Evolutionary conservation across 2,888 invertebrate species (phyloP).

Genomic region (Spatulosminthurus flaviceps): DNA sequence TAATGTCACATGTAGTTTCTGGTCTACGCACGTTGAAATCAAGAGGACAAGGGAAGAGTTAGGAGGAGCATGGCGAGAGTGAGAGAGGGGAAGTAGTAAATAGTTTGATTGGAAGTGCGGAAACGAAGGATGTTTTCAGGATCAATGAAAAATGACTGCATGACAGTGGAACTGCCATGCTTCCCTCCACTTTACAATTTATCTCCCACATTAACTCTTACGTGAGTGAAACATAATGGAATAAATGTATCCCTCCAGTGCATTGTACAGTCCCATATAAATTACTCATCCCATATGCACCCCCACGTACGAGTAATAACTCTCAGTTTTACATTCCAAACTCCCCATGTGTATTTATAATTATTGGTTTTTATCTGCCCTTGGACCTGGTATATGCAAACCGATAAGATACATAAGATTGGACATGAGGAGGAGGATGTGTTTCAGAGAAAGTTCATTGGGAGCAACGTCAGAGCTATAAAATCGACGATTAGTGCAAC

Average conservation of each 20-base stretch:
- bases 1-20: too few species aligned
- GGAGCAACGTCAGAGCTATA: neutral
- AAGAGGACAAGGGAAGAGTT: neutral
- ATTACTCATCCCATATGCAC: too few species aligned
- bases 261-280: too few species aligned
- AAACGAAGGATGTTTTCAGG: constrained; percentile 39
- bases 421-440: neutral
- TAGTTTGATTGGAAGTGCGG: constrained; percentile 33
- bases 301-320: too few species aligned
- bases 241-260: too few species aligned
- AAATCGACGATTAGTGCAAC: constrained; percentile 30
- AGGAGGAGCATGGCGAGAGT: neutral
- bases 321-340: neutral
- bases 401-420: too few species aligned
- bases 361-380: neutral
- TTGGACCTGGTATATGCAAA: too few species aligned
- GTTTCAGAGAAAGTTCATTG: neutral
- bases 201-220: neutral
- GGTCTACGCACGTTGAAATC: neutral
- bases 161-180: constrained; percentile 4
- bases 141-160: constrained; percentile 43
- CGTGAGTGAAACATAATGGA: neutral
- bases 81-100: constrained; percentile 36
- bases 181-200: constrained; percentile 1
- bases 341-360: neutral